Percentiles rank a stretch among this genome's conserved stretches.
Conservation (phyloP, 2,888 invertebrate species). For the Rhamnusium bicolor region DNA sequence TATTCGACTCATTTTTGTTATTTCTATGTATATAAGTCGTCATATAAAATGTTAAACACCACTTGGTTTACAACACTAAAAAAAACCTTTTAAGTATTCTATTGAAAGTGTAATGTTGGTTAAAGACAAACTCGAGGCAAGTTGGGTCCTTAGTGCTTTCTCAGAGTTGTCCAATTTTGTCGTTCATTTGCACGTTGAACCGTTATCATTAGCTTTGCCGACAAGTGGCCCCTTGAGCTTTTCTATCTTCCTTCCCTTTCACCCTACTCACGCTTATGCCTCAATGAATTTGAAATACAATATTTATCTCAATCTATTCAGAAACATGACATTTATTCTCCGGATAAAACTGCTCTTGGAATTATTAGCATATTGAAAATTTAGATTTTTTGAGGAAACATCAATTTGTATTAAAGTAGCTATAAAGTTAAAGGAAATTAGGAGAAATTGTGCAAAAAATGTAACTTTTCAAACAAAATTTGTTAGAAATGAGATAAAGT, state of each 20-base stretch:
- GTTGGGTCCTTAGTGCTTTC: slow-evolving; percentile 31
- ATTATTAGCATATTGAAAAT: neutral
- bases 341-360: neutral
- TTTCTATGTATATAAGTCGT: neutral
- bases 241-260: slow-evolving; percentile 47
- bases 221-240: slow-evolving; percentile 59
- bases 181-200: slow-evolving; percentile 64
- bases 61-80: slow-evolving; percentile 1
- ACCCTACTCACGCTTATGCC: slow-evolving; percentile 26
- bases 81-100: slow-evolving; percentile 18
- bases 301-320: slow-evolving; percentile 29
- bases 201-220: slow-evolving; percentile 63
- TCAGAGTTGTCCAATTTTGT: slow-evolving; percentile 61
- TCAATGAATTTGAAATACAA: slow-evolving; percentile 22
- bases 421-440: no score
- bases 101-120: slow-evolving; percentile 32
- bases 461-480: no score
- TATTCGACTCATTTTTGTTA: neutral
- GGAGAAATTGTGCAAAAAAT: no score
- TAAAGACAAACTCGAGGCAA: slow-evolving; percentile 32
- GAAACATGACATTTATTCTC: slow-evolving; percentile 17
- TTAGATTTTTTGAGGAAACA: neutral
- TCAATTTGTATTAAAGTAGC: no score
- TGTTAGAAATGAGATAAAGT: no score
- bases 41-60: slow-evolving; percentile 2